phyloP scores from a whole-genome alignment of 2,797 vertebrate genomes.

The Podargus strigoides region DNA sequence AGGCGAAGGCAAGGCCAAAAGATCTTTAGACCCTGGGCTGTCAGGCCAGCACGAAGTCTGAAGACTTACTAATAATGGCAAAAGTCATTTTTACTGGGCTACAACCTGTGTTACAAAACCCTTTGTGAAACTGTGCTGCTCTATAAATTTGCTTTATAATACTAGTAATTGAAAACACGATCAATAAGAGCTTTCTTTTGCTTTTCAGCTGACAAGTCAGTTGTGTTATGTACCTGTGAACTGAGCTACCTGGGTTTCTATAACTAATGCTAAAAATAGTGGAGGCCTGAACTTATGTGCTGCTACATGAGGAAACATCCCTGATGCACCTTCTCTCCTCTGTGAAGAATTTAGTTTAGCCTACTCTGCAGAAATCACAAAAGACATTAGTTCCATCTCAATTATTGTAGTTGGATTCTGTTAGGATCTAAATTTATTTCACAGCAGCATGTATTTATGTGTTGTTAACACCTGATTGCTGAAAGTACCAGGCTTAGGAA shows the following conservation, averaged over 20 bases:
- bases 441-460: not conserved
- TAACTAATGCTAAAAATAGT: not conserved
- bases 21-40: not conserved
- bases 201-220: not conserved
- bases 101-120: not conserved
- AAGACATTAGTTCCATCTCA: conserved; percentile 14
- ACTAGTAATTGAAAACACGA: not conserved
- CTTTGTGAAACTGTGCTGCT: not conserved
- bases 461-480: conserved; percentile 24
- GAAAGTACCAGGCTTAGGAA: not conserved
- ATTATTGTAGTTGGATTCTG: conserved; percentile 2
- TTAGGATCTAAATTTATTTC: conserved; percentile 28
- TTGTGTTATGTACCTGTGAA: not conserved
- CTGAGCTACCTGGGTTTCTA: not conserved
- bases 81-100: not conserved
- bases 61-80: not conserved
- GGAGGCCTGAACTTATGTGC: not conserved
- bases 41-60: not conserved
- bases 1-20: not conserved
- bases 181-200: not conserved
- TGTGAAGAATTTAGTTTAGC: not conserved
- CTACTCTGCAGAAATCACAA: conserved; percentile 24
- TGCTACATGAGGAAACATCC: not conserved
- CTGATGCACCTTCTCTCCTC: not conserved
- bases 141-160: not conserved